phyloP scores from a whole-genome alignment of 2,888 invertebrate species.

The Hirtodrosophila histrioides region DNA sequence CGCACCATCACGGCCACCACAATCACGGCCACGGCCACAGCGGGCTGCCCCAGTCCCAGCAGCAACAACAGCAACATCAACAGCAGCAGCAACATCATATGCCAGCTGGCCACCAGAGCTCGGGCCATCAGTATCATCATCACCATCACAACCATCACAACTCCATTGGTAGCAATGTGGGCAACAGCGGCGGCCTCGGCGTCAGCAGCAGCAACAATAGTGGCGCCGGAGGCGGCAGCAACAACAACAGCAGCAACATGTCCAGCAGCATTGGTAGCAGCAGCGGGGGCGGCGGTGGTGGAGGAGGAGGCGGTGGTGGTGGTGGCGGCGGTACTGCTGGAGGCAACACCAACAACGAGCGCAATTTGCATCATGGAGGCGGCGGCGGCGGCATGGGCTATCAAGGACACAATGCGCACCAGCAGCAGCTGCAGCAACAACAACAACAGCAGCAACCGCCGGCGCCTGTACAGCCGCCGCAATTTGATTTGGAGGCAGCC shows the following conservation, averaged over 20 bases:
- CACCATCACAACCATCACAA: conserved; percentile 59
- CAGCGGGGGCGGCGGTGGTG: conserved; percentile 25
- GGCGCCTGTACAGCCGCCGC: conserved; percentile 85
- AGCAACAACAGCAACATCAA: conserved; percentile 61
- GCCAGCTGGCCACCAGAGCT: conserved; percentile 52
- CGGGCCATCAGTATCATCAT: conserved; percentile 61
- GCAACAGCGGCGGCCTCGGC: conserved; percentile 11
- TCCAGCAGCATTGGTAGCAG: conserved; percentile 40
- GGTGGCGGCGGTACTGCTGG: conserved; percentile 39
- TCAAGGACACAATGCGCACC: conserved; percentile 73
- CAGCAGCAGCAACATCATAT: conserved; percentile 64
- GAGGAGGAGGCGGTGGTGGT: conserved; percentile 31
- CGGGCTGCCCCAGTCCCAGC: conserved; percentile 58
- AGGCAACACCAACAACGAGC: conserved; percentile 48
- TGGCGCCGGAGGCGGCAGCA: conserved; percentile 19
- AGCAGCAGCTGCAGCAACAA: conserved; percentile 72
- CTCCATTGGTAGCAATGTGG: conserved; percentile 43
- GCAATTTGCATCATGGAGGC: conserved; percentile 55
- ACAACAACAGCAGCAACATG: conserved; percentile 46
- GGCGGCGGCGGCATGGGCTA: conserved; percentile 44
- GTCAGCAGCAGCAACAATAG: conserved; percentile 5
- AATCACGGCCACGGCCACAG: conserved; percentile 47
- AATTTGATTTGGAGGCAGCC: conserved; percentile 91
- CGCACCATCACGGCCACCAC: conserved; percentile 70
- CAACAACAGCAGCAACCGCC: conserved; percentile 80